A percentile compares a stretch with the other conserved stretches of the same genome.
These are phyloP conservation scores for Plusia festucae DNA, from an alignment of 2,888 invertebrate species.

Conservation along the genomic window DNA sequence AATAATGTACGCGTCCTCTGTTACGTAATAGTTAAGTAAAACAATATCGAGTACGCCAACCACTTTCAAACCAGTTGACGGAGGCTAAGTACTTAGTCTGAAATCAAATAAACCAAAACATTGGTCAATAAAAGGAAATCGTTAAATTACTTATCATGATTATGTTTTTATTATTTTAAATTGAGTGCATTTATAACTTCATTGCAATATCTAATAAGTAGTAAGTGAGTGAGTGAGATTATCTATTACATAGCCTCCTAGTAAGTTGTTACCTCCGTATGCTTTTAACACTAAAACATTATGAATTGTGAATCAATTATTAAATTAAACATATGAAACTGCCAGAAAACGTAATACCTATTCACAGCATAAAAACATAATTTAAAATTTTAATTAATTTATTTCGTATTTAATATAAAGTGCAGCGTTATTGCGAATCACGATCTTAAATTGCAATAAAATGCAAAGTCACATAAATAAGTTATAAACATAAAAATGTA, in stretches of 20 bases:
- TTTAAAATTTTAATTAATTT: background rate
- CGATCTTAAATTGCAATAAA: background rate
- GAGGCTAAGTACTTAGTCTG: constrained; percentile 11
- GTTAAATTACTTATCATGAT: background rate
- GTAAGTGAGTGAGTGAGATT: background rate
- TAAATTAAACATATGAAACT: too few species aligned
- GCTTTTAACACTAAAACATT: too few species aligned
- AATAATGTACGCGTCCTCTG: background rate
- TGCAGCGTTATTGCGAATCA: background rate
- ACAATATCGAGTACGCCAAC: constrained; percentile 20
- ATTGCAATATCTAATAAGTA: background rate
- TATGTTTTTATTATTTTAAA: background rate
- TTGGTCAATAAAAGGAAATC: background rate
- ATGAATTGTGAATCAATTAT: too few species aligned
- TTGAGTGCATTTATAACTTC: background rate
- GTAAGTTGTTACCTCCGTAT: too few species aligned
- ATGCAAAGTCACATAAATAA: background rate
- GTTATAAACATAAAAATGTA: background rate
- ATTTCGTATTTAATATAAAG: background rate
- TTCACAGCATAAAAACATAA: too few species aligned
- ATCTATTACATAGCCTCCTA: too few species aligned
- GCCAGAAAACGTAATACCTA: too few species aligned
- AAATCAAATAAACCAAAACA: background rate
- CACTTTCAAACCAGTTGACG: constrained; percentile 33
- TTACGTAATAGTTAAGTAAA: constrained; percentile 27